Conservation (phyloP, 1,140 invertebrate species). For the Brachionus calyciflorus region DNA sequence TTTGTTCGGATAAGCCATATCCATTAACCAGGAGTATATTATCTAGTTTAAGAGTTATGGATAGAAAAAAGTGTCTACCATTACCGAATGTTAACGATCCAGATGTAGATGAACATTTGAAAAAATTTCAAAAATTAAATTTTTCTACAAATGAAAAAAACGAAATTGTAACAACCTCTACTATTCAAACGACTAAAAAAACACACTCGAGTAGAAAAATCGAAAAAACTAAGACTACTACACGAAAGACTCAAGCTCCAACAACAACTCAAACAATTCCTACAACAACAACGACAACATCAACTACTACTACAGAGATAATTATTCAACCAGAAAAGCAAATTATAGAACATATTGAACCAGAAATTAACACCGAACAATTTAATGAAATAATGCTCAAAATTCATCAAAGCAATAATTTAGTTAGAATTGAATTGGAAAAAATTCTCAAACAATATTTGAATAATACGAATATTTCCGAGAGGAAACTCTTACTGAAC, state of each 20-base stretch:
- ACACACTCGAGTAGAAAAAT: background rate
- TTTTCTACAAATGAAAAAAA: background rate
- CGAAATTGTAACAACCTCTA: background rate
- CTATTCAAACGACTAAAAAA: background rate
- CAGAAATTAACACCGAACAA: background rate
- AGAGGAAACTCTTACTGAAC: background rate
- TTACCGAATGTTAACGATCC: background rate
- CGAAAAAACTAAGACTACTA: background rate
- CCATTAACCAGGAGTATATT: slow-evolving; percentile 9
- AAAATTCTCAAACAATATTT: slow-evolving; percentile 33
- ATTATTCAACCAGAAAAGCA: background rate
- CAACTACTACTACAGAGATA: background rate
- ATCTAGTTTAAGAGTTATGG: background rate
- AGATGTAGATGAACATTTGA: slow-evolving; percentile 31
- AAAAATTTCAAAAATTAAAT: background rate
- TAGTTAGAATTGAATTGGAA: background rate
- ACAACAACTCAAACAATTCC: background rate
- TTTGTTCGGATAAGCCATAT: slow-evolving; percentile 25
- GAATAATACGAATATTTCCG: background rate
- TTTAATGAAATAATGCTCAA: slow-evolving; percentile 26
- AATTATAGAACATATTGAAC: background rate
- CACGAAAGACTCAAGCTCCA: background rate
- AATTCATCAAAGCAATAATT: slow-evolving; percentile 6
- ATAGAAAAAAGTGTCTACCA: slow-evolving; percentile 45
- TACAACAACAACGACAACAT: background rate